Base-by-base conservation (phyloP, 53 echinoderm and acorn worm species). In the Astropecten irregularis region DNA sequence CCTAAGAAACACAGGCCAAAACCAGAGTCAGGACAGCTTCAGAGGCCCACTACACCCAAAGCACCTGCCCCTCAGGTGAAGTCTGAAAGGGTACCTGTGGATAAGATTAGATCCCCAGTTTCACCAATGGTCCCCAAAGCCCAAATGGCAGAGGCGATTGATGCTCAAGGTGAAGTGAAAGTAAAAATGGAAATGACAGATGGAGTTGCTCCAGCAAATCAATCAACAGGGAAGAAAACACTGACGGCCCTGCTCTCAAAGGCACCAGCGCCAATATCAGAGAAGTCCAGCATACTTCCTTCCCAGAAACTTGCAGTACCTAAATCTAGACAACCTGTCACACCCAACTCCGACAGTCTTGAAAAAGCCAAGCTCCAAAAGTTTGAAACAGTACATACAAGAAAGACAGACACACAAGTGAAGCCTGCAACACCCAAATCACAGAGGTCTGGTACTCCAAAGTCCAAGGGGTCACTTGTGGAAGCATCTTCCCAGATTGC, bases 201-300 rank as follows among this genome's bases (percentile, higher is more conserved):
- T 14, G 27, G 3, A 38, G 35, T 36, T 53, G 35, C 53, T 22
- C 38, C 76, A 76, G 13, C n/a, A 37, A 76, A 76, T 25, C 57
- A 40, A 56, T 56, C 37, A 58, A 40, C 56, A 10, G 38, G 30
- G 2, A 76, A 27, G 38, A 76, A 76, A 40, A 40, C 76, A 6
- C 56, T 26, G 40, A 76, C 58, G 19, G 57, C 76, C 0, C 76
- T 58, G n/a, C 20, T 58, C 40, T 55, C 76, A 76, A 76, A 76
- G 28, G 30, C 28, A 30, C 70, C 61, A 73, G 35, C 49, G 21
- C 62, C 73, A 10, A 40, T 46, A 22, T 52, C 37, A 20, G 73
- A 59, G 22, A 73, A 85, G 36, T 60, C 33, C 22, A n/a, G 4
- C 47, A 20, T 26, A 29, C 31, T 28, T 7, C 38, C 62, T 15